These are phyloP conservation scores for Coptotermes formosanus DNA, from an alignment of 1,140 invertebrate genomes.

Conservation along the genomic window DNA sequence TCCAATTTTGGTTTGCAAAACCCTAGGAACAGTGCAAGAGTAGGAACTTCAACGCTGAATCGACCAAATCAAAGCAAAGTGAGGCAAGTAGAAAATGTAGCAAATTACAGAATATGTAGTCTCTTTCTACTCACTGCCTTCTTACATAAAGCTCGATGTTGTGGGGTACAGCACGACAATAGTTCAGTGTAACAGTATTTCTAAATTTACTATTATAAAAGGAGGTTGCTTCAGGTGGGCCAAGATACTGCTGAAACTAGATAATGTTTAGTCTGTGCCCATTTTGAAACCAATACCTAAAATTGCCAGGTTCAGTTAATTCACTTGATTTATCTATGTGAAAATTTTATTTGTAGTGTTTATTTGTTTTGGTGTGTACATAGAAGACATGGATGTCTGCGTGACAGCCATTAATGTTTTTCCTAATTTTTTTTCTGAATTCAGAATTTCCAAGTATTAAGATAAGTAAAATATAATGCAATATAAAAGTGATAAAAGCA, in stretches of 20 bases:
- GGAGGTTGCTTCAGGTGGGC: background rate
- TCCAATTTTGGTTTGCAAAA: constrained; percentile 29
- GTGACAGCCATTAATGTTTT: too few relatives aligned
- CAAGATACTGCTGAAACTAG: background rate
- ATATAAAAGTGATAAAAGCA: too few relatives aligned
- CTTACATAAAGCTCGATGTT: background rate
- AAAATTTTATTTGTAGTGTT: too few relatives aligned
- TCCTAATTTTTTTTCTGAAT: too few relatives aligned
- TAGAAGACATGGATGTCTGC: too few relatives aligned
- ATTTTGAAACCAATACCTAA: background rate
- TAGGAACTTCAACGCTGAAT: constrained; percentile 30
- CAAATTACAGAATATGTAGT: background rate
- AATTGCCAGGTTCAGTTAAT: too few relatives aligned
- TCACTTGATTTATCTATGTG: too few relatives aligned
- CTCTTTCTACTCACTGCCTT: constrained; percentile 8
- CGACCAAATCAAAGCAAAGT: constrained; percentile 33
- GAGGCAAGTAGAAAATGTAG: constrained; percentile 34
- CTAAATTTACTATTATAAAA: constrained; percentile 4
- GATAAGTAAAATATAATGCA: too few relatives aligned
- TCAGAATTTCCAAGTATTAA: too few relatives aligned
- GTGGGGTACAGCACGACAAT: background rate
- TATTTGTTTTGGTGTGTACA: too few relatives aligned
- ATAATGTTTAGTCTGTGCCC: background rate
- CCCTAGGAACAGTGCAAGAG: constrained; percentile 14
- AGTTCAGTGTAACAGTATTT: background rate